phyloP scores from a whole-genome alignment of 2,888 invertebrate genomes.

The Nudaria mundana region DNA sequence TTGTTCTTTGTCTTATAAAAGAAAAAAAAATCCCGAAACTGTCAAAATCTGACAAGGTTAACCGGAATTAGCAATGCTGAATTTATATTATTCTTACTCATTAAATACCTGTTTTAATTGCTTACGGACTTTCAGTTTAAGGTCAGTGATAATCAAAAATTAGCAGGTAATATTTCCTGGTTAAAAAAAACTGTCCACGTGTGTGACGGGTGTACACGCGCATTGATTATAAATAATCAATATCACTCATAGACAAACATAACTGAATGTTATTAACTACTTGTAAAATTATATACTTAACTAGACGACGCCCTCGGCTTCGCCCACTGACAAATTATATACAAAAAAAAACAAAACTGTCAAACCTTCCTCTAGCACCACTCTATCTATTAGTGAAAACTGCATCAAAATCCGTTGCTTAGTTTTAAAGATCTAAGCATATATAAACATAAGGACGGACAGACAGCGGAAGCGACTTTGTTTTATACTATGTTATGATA shows the following conservation, averaged over 20 bases:
- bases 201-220: constrained; percentile 17
- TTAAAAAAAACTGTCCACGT: constrained; percentile 20
- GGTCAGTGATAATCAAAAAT: constrained; percentile 28
- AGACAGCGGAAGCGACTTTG: too few relatives aligned
- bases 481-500: too few relatives aligned
- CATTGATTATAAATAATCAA: constrained; percentile 11
- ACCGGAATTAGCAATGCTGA: constrained; percentile 26
- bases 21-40: too few relatives aligned
- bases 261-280: constrained; percentile 17
- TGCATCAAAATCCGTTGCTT: too few relatives aligned
- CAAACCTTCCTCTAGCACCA: too few relatives aligned
- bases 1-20: too few relatives aligned
- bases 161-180: constrained; percentile 30
- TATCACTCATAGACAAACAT: constrained; percentile 15
- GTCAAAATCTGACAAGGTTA: constrained; percentile 14
- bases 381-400: too few relatives aligned
- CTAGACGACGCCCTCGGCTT: too few relatives aligned
- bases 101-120: constrained; percentile 33
- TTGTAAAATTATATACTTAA: constrained; percentile 8
- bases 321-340: too few relatives aligned
- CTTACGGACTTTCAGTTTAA: constrained; percentile 35
- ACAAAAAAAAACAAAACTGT: too few relatives aligned
- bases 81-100: constrained; percentile 22
- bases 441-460: too few relatives aligned
- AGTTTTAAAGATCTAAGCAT: too few relatives aligned